phyloP scores from a whole-genome alignment of 2,113 vertebrate genomes.

The Laticauda laticaudata region DNA sequence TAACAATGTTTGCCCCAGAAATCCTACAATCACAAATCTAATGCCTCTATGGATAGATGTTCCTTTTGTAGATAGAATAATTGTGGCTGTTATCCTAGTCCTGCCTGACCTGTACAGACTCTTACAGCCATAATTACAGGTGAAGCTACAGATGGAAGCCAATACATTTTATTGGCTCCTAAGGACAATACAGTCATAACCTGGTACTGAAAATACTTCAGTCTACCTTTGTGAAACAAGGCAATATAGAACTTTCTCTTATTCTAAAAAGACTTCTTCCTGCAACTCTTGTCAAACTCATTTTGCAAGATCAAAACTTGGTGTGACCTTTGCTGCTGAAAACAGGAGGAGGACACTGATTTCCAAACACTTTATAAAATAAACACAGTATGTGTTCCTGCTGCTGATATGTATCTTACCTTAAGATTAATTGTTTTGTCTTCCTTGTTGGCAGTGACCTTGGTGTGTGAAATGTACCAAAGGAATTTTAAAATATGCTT shows the following conservation, averaged over 20 bases:
- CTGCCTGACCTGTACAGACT: background rate
- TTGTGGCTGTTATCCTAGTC: background rate
- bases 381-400: background rate
- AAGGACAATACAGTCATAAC: background rate
- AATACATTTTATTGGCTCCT: background rate
- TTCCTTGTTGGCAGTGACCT: constrained; percentile 21
- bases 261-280: background rate
- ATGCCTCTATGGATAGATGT: background rate
- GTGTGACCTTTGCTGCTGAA: background rate
- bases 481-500: constrained; percentile 3
- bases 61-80: background rate
- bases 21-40: background rate
- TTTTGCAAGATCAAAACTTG: background rate
- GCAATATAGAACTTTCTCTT: background rate
- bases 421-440: constrained; percentile 1
- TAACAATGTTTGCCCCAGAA: background rate
- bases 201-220: background rate
- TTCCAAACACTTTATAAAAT: constrained; percentile 3
- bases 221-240: background rate
- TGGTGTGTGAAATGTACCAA: constrained; percentile 11
- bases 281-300: background rate
- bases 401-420: constrained; percentile 16
- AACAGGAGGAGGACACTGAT: background rate
- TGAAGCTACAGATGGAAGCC: background rate
- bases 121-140: background rate